Evolutionary conservation across 1,140 invertebrate species (phyloP), one percentile per base, ranked within the genome.

Genomic region (Trypoxylus dichotomus): DNA sequence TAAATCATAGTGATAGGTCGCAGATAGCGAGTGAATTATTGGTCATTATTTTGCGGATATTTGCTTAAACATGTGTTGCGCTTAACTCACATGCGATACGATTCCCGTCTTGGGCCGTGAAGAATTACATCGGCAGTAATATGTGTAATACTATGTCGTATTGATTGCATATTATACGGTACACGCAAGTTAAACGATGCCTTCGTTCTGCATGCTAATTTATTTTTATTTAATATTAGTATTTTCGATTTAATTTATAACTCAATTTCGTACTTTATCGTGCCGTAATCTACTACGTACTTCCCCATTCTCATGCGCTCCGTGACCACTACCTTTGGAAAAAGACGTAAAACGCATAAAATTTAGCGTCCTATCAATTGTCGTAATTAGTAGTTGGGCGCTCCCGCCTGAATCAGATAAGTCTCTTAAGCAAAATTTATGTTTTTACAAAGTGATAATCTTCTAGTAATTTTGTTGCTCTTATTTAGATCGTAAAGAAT

Each of bases 201-300:
- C 10, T 68, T 68, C 60, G 21, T 3, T 15, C 32, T 21, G 29
- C 68, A 71, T 27, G 72, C 72, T 74, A 41, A 74, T 74, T 74
- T 74, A 74, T 74, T 74, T 74, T 74, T 74, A 74, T 42, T 74
- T 74, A 74, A 74, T 74, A 74, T 74, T 74, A 24, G 72, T 74
- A 24, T 43, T 74, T 32, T 37, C 32, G 32, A 74, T 74, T 74
- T 74, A 74, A 74, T 74, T 74, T 74, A 74, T 74, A 74, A 74
- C 72, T 74, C 72, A 74, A 74, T 74, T 74, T 74, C 19, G 72
- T 19, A 21, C 32, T 42, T 43, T 74, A 74, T 74, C 72, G 27
- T 29, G 11, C 7, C 11, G 29, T 3, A n/a, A 74, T 74, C 72
- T 41, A 24, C 15, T 13, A 21, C 8, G 19, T 10, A 29, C 11